Percentiles rank a stretch among this genome's conserved stretches.
phyloP scores from a whole-genome alignment of 2,113 vertebrate species.

The Nothobranchius furzeri region DNA sequence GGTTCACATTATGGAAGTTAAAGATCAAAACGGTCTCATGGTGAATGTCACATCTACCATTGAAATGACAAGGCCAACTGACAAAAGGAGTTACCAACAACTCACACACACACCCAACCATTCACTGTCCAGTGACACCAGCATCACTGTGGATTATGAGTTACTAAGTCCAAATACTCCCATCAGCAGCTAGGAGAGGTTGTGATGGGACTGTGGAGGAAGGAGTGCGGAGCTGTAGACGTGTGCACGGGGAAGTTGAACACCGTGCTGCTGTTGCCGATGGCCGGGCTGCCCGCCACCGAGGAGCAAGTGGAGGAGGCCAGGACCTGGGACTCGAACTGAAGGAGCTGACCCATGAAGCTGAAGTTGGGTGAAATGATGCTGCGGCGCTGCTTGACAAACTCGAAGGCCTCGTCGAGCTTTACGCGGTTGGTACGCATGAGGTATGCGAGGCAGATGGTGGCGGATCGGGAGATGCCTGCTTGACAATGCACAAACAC shows the following conservation, averaged over 20 bases:
- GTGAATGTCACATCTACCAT: conserved; percentile 42
- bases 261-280: conserved; percentile 85
- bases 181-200: conserved; percentile 95
- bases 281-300: conserved; percentile 89
- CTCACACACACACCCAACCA: background rate
- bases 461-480: conserved; percentile 95
- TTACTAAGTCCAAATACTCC: conserved; percentile 30
- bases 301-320: conserved; percentile 92
- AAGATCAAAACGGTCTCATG: conserved; percentile 63
- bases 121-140: conserved; percentile 47
- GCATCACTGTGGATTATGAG: conserved; percentile 40
- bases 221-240: conserved; percentile 84
- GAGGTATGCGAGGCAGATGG: conserved; percentile 97
- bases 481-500: conserved; percentile 99
- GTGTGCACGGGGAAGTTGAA: conserved; percentile 94
- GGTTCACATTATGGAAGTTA: conserved; percentile 45
- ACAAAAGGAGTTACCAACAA: conserved; percentile 12
- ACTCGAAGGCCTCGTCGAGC: conserved; percentile 98
- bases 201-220: conserved; percentile 96
- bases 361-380: conserved; percentile 99
- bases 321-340: conserved; percentile 96
- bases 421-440: conserved; percentile 98
- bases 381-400: conserved; percentile 96
- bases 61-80: conserved; percentile 49
- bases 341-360: conserved; percentile 98